These are phyloP conservation scores for Ryuthela nishihirai DNA, from an alignment of 2,888 invertebrate genomes.

Conservation along the genomic window DNA sequence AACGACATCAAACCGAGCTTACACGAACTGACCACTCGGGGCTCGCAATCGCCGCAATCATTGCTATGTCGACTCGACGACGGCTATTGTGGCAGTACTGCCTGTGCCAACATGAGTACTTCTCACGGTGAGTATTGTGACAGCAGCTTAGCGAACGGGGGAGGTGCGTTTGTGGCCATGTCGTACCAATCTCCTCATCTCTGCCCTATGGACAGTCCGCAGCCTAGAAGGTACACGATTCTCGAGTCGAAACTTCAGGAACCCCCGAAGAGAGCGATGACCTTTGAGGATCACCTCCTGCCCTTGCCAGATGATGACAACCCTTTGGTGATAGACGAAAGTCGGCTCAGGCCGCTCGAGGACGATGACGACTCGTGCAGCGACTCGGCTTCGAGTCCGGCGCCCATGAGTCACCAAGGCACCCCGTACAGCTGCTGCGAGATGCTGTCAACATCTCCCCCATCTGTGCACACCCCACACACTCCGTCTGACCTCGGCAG, in stretches of 20 bases:
- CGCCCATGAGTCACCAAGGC: no score
- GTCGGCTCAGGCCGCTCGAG: conserved; percentile 11
- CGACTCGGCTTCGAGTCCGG: no score
- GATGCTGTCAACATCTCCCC: conserved; percentile 29
- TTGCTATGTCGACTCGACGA: no score
- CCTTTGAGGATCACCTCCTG: conserved; percentile 31
- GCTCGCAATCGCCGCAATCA: no score
- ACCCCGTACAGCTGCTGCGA: conserved; percentile 20
- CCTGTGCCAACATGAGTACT: no score
- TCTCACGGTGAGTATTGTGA: no score
- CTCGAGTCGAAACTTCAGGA: background rate
- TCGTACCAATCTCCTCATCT: no score
- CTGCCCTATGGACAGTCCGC: background rate
- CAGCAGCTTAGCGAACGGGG: no score
- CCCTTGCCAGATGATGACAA: conserved; percentile 44
- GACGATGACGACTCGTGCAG: conserved; percentile 20
- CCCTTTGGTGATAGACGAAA: conserved; percentile 35
- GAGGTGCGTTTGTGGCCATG: no score
- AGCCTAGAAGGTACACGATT: background rate
- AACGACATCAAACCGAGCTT: conserved; percentile 24
- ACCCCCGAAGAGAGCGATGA: conserved; percentile 8
- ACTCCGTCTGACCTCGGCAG: conserved; percentile 3
- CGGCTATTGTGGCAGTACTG: no score
- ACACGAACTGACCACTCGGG: no score
- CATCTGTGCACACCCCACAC: conserved; percentile 11